Base-by-base conservation (phyloP, 2,113 vertebrate genomes). In the Lagenorhynchus albirostris region DNA sequence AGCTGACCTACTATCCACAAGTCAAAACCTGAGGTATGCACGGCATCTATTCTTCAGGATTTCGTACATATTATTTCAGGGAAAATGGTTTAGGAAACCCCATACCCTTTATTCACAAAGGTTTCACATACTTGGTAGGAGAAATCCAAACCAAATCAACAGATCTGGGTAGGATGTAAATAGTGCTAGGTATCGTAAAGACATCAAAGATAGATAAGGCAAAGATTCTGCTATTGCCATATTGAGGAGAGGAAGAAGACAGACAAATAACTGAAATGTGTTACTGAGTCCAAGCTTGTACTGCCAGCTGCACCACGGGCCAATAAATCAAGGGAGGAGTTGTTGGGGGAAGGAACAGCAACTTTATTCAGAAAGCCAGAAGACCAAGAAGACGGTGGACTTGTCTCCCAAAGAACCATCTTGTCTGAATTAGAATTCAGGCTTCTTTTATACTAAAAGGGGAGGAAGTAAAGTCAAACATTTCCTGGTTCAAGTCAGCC, bases 1-100 rank as follows among this genome's bases (percentile, higher is more conserved):
- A 96, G n/a, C 41, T 93, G 74, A 83, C 67, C 58, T 67, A 63
- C 88, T 65, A 89, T 60, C 79, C n/a, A 87, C 97, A 95, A 91
- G 23, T 26, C 63, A 89, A 92, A 84, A 71, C 38, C 36, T 68
- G 29, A 74, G 60, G 53, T 85, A 36, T 60, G 33, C 11, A 18
- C n/a, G n/a, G 17, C 14, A 87, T 80, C 18, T 83, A 82, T 90
- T 97, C 33, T 87, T 70, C 4, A 89, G 67, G 13, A 33, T 95
- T 94, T 55, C 6, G 41, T 20, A 50, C 7, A 36, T 70, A 36
- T 47, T 33, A 53, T 41, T 96, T 80, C 74, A 84, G 29, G 17
- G 7, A 70, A 71, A 95, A 53, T 73, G 44, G 55, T 25, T 87
- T 77, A 65, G 74, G 9, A 87, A 97, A n/a, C 15, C 33, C 18